Percentiles rank a stretch among this genome's conserved stretches.
Conservation (phyloP, 2,797 vertebrate species). For the Helostoma temminkii region DNA sequence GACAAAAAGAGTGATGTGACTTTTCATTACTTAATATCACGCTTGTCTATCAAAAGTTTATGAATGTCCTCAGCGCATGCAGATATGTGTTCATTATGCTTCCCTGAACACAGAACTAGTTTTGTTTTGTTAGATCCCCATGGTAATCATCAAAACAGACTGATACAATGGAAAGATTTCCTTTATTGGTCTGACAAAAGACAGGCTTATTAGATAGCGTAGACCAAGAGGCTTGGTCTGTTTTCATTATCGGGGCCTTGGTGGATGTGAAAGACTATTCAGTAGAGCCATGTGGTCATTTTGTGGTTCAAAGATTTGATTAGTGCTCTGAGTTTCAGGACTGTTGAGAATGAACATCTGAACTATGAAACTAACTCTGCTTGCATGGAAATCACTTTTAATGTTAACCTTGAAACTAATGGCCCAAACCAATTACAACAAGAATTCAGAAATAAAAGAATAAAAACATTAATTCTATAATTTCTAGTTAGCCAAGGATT, state of each 20-base stretch:
- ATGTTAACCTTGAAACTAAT: constrained; percentile 18
- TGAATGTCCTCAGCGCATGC: constrained; percentile 2
- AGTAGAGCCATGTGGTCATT: constrained; percentile 47
- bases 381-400: constrained; percentile 6
- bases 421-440: constrained; percentile 1
- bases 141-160: constrained; percentile 62
- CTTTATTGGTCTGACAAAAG: constrained; percentile 63
- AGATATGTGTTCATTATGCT: constrained; percentile 21
- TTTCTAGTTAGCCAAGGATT: constrained; percentile 30
- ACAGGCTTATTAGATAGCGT: constrained; percentile 55
- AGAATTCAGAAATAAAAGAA: constrained; percentile 29
- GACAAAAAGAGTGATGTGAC: too few relatives aligned
- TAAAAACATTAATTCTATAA: constrained; percentile 19
- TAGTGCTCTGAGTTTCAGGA: constrained; percentile 27
- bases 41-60: constrained; percentile 13
- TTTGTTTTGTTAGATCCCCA: constrained; percentile 52
- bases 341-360: constrained; percentile 30
- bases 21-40: not conserved
- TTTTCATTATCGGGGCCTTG: constrained; percentile 60
- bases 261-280: constrained; percentile 38
- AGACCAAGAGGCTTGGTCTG: constrained; percentile 41
- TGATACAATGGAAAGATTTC: constrained; percentile 35
- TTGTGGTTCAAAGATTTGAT: constrained; percentile 47
- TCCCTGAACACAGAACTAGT: constrained; percentile 18
- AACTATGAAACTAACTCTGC: constrained; percentile 16